These are phyloP conservation scores for Philaethria dido DNA, from an alignment of 2,888 invertebrate species.

Conservation along the genomic window DNA sequence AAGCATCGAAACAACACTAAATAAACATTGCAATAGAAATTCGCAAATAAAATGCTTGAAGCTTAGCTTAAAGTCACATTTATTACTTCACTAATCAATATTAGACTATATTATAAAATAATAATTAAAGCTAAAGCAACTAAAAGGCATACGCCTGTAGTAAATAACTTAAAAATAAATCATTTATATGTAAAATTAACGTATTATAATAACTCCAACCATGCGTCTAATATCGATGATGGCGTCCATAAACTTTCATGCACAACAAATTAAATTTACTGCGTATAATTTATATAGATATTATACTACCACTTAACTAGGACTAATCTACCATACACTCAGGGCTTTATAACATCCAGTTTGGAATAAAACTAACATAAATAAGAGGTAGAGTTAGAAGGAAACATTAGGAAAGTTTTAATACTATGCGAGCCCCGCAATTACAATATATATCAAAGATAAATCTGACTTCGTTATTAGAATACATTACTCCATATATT, in stretches of 20 bases:
- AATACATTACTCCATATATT: slow-evolving; percentile 1
- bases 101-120: slow-evolving; percentile 54
- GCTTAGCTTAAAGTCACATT: slow-evolving; percentile 76
- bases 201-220: not conserved
- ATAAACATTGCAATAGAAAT: slow-evolving; percentile 10
- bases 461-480: slow-evolving; percentile 40
- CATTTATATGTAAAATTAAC: not conserved
- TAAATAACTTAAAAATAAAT: not conserved
- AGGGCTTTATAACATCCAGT: slow-evolving; percentile 58
- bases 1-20: slow-evolving; percentile 14
- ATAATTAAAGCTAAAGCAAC: slow-evolving; percentile 50
- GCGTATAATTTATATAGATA: slow-evolving; percentile 54
- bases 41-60: slow-evolving; percentile 46
- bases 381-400: slow-evolving; percentile 53
- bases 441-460: slow-evolving; percentile 57
- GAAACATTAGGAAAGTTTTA: slow-evolving; percentile 45
- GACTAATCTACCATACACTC: slow-evolving; percentile 70
- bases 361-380: slow-evolving; percentile 50
- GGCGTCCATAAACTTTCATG: slow-evolving; percentile 4
- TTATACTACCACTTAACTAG: slow-evolving; percentile 73
- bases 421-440: slow-evolving; percentile 53
- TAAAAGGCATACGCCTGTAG: slow-evolving; percentile 20
- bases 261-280: slow-evolving; percentile 44
- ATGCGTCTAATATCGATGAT: slow-evolving; percentile 18
- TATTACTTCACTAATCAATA: slow-evolving; percentile 69